phyloP scores from a whole-genome alignment of 1,140 invertebrate genomes.

The Trichoplusia ni region DNA sequence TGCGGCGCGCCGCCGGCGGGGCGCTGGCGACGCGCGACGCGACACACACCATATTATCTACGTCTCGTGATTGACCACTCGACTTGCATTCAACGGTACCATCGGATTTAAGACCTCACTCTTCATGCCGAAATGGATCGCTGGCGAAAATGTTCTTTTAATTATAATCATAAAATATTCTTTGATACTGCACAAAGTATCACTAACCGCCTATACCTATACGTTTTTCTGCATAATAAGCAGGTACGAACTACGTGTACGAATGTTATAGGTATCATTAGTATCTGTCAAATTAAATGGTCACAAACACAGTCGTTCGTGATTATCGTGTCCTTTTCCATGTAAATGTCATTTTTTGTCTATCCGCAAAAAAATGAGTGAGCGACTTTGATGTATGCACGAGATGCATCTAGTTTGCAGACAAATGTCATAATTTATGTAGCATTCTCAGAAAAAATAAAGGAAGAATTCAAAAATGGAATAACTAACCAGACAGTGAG shows the following conservation, averaged over 20 bases:
- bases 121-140: not conserved
- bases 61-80: conserved; percentile 12
- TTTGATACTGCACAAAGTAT: no score
- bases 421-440: conserved; percentile 25
- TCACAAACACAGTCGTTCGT: conserved; percentile 50
- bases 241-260: conserved; percentile 4
- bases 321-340: conserved; percentile 58
- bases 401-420: conserved; percentile 17
- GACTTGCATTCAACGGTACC: conserved; percentile 20
- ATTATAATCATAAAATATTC: no score
- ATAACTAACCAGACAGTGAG: not conserved
- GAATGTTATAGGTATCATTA: conserved; percentile 51
- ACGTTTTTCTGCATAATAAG: no score
- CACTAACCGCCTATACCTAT: not conserved
- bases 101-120: conserved; percentile 6
- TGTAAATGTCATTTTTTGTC: conserved; percentile 68
- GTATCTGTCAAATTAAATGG: conserved; percentile 61
- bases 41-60: conserved; percentile 18
- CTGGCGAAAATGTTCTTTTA: not conserved
- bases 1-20: conserved; percentile 20
- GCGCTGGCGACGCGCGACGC: not conserved
- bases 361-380: conserved; percentile 39
- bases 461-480: not conserved
- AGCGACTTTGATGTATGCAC: conserved; percentile 15
- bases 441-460: conserved; percentile 2